These are phyloP conservation scores for Euleptes europaea DNA, from an alignment of 2,113 vertebrate genomes.

Conservation along the genomic window DNA sequence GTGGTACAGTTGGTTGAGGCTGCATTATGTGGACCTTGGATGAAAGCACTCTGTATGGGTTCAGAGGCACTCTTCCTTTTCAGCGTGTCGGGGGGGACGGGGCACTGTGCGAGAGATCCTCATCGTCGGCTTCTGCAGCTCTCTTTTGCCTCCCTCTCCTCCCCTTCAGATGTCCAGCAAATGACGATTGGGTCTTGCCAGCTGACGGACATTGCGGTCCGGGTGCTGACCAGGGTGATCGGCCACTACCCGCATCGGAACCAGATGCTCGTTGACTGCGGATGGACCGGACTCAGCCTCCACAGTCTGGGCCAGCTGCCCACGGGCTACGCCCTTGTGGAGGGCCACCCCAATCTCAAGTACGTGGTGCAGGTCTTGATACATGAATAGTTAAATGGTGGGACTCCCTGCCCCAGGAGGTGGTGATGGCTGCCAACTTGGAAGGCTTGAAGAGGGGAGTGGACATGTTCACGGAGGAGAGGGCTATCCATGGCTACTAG, in stretches of 20 bases:
- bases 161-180: conserved; percentile 79
- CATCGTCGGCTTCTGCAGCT: background rate
- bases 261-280: conserved; percentile 85
- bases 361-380: background rate
- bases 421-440: too few species aligned
- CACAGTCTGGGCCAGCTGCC: conserved; percentile 73
- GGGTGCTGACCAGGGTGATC: conserved; percentile 81
- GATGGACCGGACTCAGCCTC: conserved; percentile 80
- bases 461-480: too few species aligned
- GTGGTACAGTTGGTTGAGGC: background rate
- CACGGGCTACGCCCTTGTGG: conserved; percentile 78
- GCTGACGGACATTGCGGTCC: conserved; percentile 81
- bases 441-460: too few species aligned
- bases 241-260: conserved; percentile 83
- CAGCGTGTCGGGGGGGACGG: background rate
- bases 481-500: too few species aligned
- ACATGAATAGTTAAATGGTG: too few species aligned
- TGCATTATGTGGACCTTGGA: too few species aligned
- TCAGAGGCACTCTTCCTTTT: background rate
- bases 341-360: conserved; percentile 81
- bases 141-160: background rate
- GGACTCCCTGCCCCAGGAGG: too few species aligned
- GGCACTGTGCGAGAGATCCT: background rate
- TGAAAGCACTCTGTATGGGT: background rate
- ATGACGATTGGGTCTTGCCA: conserved; percentile 80